Evolutionary conservation across 2,113 vertebrate species (phyloP).

Genomic region (Ceyx margarethae): DNA sequence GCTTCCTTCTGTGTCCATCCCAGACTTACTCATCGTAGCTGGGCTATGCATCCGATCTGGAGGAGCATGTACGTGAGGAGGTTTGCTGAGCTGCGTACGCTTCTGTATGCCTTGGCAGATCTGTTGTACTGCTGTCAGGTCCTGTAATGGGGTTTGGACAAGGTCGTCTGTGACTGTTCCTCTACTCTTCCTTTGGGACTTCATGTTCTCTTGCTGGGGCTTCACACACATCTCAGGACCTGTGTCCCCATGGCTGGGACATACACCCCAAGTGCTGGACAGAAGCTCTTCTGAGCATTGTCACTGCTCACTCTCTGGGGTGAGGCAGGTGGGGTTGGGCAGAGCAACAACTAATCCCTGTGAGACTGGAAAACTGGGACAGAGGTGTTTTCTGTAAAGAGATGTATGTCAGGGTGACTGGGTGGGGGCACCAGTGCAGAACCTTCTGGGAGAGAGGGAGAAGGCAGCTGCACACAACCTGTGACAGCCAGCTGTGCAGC

Average conservation of each 20-base stretch:
- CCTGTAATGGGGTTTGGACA: rapidly evolving
- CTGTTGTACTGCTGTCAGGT: background rate
- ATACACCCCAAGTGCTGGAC: rapidly evolving
- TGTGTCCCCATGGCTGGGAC: rapidly evolving
- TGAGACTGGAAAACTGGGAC: background rate
- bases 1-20: background rate
- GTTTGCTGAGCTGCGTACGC: background rate
- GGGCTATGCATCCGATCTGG: background rate
- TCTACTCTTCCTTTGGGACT: background rate
- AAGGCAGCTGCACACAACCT: rapidly evolving
- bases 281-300: rapidly evolving
- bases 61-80: background rate
- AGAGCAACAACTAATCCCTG: background rate
- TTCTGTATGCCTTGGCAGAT: slow-evolving; percentile 17
- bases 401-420: rapidly evolving
- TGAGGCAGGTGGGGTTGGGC: background rate
- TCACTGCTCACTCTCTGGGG: background rate
- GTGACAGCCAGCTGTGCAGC: background rate
- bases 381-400: background rate
- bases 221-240: rapidly evolving
- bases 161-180: background rate
- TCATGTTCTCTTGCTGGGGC: background rate
- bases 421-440: background rate
- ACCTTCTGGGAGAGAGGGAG: background rate
- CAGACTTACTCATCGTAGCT: background rate